Conservation (phyloP, 2,888 invertebrate species). For the Nomada fabriciana region DNA sequence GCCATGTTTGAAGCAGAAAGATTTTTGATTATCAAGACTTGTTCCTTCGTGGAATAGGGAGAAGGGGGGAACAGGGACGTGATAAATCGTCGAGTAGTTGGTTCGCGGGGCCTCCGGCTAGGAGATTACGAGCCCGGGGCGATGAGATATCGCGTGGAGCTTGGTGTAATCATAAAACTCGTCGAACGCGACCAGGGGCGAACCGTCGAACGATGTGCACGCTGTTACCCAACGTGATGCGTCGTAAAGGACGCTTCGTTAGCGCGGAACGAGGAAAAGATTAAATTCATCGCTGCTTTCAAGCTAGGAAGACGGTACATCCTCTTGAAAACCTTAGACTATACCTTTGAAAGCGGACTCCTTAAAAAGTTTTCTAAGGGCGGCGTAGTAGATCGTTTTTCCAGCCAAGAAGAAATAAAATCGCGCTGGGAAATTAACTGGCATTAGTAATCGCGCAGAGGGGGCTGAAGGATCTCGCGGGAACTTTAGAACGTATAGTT, state of each 20-base stretch:
- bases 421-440: slow-evolving; percentile 58
- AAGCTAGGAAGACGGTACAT: background rate
- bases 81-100: slow-evolving; percentile 37
- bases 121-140: slow-evolving; percentile 20
- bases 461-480: slow-evolving; percentile 39
- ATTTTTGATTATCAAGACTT: background rate
- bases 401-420: too few relatives aligned
- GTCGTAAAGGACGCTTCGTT: slow-evolving; percentile 21
- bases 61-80: slow-evolving; percentile 7
- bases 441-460: slow-evolving; percentile 66
- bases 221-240: slow-evolving; percentile 13
- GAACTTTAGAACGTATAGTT: slow-evolving; percentile 57
- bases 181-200: slow-evolving; percentile 29
- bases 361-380: too few relatives aligned
- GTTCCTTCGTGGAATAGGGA: background rate
- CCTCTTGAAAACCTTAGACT: background rate
- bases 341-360: background rate
- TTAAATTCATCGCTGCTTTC: slow-evolving; percentile 2
- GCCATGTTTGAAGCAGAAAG: too few relatives aligned
- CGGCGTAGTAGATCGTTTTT: too few relatives aligned
- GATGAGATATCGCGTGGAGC: slow-evolving; percentile 28
- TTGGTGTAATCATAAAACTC: slow-evolving; percentile 50
- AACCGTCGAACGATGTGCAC: slow-evolving; percentile 11
- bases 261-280: background rate
- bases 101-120: background rate